A percentile compares a stretch with the other conserved stretches of the same genome.
Conservation (phyloP, 2,888 invertebrate genomes). For the Odontocerum albicorne region DNA sequence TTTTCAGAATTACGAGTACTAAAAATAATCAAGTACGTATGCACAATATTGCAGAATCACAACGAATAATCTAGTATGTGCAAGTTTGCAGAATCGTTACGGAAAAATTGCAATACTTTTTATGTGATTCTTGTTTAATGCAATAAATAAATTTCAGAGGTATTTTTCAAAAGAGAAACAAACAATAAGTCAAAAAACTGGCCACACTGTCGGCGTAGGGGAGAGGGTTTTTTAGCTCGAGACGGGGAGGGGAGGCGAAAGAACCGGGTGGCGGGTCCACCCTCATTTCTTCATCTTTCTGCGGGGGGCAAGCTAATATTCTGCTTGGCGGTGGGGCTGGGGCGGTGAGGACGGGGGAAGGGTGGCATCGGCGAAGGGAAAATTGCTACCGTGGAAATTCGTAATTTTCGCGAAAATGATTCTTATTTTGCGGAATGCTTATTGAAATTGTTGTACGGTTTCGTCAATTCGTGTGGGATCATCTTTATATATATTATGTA, state of each 20-base stretch:
- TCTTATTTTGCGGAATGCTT: conserved; percentile 32
- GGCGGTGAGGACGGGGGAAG: conserved; percentile 59
- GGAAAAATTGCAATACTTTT: too few relatives aligned
- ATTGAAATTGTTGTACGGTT: conserved; percentile 34
- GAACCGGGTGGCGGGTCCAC: conserved; percentile 30
- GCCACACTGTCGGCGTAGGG: conserved; percentile 31
- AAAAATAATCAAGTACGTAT: too few relatives aligned
- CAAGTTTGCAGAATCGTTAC: too few relatives aligned
- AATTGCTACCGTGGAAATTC: conserved; percentile 36
- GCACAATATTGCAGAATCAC: too few relatives aligned
- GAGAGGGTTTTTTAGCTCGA: conserved; percentile 34
- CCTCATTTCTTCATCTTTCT: conserved; percentile 7
- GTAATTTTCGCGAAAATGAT: conserved; percentile 36
- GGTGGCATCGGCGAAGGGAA: conserved; percentile 26
- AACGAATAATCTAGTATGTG: too few relatives aligned
- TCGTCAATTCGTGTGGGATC: conserved; percentile 28
- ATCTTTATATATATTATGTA: conserved; percentile 2
- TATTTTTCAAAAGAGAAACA: background rate
- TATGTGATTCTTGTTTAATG: too few relatives aligned
- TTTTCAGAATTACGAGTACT: too few relatives aligned
- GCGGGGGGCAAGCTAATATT: conserved; percentile 46
- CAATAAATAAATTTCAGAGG: too few relatives aligned
- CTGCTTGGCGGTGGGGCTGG: conserved; percentile 59
- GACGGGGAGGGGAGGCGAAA: conserved; percentile 27
- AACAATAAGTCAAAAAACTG: conserved; percentile 25